Base-by-base conservation (phyloP, 2,797 vertebrate species). In the Avahi laniger region DNA sequence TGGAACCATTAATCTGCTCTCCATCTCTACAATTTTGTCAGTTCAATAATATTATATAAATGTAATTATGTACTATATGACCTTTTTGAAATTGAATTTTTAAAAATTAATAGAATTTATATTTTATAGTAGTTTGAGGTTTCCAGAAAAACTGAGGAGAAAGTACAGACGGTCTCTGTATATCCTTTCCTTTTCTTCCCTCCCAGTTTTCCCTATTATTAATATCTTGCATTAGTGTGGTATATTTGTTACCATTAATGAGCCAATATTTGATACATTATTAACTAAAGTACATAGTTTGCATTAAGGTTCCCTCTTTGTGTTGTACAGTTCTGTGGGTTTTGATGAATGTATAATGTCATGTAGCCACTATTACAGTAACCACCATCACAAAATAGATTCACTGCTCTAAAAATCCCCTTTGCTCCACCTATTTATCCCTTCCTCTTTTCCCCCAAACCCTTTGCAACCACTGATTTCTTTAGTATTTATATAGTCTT, bases 71-170 rank as follows among this genome's bases (percentile, higher is more conserved):
- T 72, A 57, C 30, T 28, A 43, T 87, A 50, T 90, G 67, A 87
- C 35, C 33, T 92, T 78, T 93, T 80, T 41, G 35, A 48, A 63
- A 87, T 61, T 80, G 54, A 2, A 10, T 84, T 82, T 93, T 90
- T 38, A 93, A 94, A 96, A 90, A 72, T 89, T 65, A 89, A 81
- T 52, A 35, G 30, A 70, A 22, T 54, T 65, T 63, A 82, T 65
- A 38, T 96, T 86, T 89, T 82, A 89, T 33, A 43, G 12, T 35
- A 89, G 30, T 86, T 95, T 69, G 61, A 84, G 33, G 8, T 67
- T 93, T 94, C 89, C 4, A 73, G 30, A 81, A 90, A 59, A 86
- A 57, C 22, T 52, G 9, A 76, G 26, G 33, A 90, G 52, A 57
- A 54, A 82, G 26, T 80, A 72, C 9, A 33, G 50, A 85, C 8